Percentiles rank a stretch among this genome's conserved stretches.
Conservation (phyloP, 2,113 vertebrate genomes). For the Puffinus mauretanicus region DNA sequence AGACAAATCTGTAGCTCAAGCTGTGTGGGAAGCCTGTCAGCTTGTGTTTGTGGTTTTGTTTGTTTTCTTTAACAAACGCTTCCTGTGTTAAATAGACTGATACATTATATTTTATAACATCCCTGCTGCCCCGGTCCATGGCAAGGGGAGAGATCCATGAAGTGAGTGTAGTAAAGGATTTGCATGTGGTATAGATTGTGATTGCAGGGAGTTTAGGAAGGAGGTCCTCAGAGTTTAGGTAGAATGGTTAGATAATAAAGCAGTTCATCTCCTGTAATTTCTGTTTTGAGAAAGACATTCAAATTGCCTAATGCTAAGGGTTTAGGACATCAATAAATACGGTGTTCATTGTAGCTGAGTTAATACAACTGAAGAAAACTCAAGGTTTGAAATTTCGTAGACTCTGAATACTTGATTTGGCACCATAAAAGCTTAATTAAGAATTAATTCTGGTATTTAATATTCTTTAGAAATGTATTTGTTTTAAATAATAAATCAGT, state of each 20-base stretch:
- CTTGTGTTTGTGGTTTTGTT: slow-evolving; percentile 37
- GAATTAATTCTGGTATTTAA: neutral
- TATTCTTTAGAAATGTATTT: neutral
- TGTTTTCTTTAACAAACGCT: slow-evolving; percentile 11
- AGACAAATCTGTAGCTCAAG: neutral
- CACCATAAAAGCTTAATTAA: neutral
- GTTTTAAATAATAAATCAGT: neutral
- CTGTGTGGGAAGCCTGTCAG: slow-evolving; percentile 28
- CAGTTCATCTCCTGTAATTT: neutral
- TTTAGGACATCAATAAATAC: neutral
- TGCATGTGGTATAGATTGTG: neutral
- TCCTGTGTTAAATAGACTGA: neutral
- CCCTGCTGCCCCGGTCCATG: neutral
- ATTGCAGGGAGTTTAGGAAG: neutral
- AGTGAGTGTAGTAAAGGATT: neutral
- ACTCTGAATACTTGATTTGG: neutral
- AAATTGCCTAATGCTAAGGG: neutral
- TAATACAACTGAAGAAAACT: neutral
- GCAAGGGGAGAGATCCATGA: neutral
- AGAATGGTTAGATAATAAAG: neutral
- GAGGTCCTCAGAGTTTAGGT: neutral
- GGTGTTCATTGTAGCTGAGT: neutral
- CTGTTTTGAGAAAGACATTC: neutral
- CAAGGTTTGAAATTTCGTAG: neutral
- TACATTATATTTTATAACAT: neutral